A percentile compares a stretch with the other conserved stretches of the same genome.
Conservation (phyloP, 2,113 vertebrate genomes). For the Chinchilla lanigera region DNA sequence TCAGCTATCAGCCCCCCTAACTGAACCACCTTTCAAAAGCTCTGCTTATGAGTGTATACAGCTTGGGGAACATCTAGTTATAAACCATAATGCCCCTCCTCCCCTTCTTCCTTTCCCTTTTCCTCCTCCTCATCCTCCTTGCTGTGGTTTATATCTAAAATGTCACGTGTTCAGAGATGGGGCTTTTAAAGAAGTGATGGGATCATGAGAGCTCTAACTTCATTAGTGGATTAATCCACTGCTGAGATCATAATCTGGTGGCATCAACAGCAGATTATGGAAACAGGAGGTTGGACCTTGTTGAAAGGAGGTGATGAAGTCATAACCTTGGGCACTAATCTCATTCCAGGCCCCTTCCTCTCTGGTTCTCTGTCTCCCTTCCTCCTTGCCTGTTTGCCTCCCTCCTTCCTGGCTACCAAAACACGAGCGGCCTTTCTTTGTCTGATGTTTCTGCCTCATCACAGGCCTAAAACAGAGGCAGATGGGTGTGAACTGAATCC, state of each 20-base stretch:
- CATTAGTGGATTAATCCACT: not conserved
- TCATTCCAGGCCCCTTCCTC: not conserved
- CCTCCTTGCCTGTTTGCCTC: no score
- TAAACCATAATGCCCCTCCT: not conserved
- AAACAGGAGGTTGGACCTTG: not conserved
- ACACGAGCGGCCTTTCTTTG: not conserved
- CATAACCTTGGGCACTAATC: not conserved
- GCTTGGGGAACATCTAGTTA: not conserved
- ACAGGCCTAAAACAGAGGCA: not conserved
- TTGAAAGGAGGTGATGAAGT: not conserved
- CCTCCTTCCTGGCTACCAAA: not conserved
- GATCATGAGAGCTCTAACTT: not conserved
- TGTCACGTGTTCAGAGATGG: not conserved
- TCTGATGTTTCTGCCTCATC: not conserved
- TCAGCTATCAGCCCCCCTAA: not conserved
- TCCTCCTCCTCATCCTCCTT: not conserved
- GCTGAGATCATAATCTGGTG: not conserved
- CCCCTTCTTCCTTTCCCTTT: no score
- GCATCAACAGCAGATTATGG: not conserved
- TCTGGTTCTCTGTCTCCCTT: not conserved
- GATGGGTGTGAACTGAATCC: not conserved
- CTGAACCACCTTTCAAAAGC: not conserved
- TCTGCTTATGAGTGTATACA: not conserved
- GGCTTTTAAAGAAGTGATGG: not conserved
- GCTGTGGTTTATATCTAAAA: not conserved